Evolutionary conservation across 2,113 vertebrate genomes (phyloP).

Genomic region (Nycticebus coucang): DNA sequence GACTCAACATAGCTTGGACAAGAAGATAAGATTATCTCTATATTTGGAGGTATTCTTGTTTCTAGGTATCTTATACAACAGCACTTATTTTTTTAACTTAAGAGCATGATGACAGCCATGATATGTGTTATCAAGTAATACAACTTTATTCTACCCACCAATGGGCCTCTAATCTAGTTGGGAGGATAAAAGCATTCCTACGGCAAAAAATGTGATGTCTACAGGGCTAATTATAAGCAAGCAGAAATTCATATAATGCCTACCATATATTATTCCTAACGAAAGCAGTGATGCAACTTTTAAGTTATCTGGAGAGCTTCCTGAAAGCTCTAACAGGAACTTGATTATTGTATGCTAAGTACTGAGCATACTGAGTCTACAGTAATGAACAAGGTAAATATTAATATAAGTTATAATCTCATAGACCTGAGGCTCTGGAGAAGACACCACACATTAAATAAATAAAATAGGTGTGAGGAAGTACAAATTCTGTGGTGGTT

Average conservation of each 20-base stretch:
- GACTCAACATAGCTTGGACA: neutral
- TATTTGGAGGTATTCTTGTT: neutral
- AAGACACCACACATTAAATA: neutral
- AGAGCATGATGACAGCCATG: neutral
- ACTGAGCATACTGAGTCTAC: neutral
- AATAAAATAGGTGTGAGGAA: neutral
- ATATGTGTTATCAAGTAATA: neutral
- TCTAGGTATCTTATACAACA: conserved; percentile 11
- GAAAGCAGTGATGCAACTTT: neutral
- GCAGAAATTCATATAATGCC: neutral
- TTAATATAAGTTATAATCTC: neutral
- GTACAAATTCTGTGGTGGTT: neutral
- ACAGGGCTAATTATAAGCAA: neutral
- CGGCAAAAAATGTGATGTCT: neutral
- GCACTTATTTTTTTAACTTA: conserved; percentile 40
- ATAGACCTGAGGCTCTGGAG: neutral
- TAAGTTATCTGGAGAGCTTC: neutral
- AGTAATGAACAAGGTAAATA: conserved; percentile 12
- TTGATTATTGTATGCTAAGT: neutral
- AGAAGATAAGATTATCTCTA: conserved; percentile 6
- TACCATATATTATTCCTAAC: neutral
- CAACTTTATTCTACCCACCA: neutral
- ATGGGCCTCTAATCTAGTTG: neutral
- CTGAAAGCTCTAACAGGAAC: neutral
- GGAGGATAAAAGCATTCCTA: neutral